Evolutionary conservation across 2,113 vertebrate species (phyloP).

Genomic region (Crypturellus undulatus): DNA sequence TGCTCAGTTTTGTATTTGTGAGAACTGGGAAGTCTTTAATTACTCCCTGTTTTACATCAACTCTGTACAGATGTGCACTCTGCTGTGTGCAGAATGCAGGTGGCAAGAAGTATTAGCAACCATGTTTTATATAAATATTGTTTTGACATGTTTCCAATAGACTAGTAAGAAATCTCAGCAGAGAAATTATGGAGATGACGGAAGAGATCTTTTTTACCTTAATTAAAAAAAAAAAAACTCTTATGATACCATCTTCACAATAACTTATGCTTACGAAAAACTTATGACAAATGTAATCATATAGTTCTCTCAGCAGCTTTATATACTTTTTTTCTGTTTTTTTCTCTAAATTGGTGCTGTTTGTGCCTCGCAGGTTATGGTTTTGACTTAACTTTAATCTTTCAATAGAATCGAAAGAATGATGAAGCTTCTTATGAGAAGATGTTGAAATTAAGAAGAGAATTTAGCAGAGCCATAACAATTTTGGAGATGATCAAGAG

Average conservation of each 20-base stretch:
- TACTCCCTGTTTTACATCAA: neutral
- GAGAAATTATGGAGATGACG: neutral
- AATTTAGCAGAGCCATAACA: slow-evolving; percentile 92
- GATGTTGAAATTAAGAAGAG: slow-evolving; percentile 92
- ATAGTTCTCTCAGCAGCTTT: neutral
- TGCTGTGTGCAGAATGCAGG: neutral
- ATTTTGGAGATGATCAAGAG: slow-evolving; percentile 96
- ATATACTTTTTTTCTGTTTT: neutral
- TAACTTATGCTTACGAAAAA: neutral
- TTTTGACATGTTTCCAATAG: too few relatives aligned
- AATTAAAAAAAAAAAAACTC: neutral
- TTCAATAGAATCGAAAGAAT: slow-evolving; percentile 90
- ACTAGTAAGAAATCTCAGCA: neutral
- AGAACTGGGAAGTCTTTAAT: neutral
- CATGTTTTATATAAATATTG: too few relatives aligned
- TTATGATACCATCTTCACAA: neutral
- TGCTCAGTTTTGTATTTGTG: neutral
- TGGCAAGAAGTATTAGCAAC: neutral
- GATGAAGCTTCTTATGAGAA: slow-evolving; percentile 95
- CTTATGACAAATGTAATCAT: neutral
- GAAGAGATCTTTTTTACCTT: neutral
- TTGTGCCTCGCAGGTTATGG: neutral
- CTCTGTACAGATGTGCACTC: fast-evolving
- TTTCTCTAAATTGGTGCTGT: neutral
- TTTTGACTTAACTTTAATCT: neutral